Conservation (phyloP, 1,140 invertebrate species). For the Anthonomus grandis region DNA sequence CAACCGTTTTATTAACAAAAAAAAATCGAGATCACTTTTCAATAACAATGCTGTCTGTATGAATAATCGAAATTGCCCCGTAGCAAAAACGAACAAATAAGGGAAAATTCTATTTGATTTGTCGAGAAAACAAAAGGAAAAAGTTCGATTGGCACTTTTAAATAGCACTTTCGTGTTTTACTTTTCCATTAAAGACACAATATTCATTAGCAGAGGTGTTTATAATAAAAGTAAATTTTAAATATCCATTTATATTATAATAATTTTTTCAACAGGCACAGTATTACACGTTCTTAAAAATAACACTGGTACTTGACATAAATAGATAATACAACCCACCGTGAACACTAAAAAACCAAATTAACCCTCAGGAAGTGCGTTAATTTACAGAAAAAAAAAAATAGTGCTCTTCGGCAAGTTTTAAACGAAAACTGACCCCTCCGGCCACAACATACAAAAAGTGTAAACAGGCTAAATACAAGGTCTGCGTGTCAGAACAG, state of each 20-base stretch:
- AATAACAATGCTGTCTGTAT: constrained; percentile 1
- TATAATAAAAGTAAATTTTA: constrained; percentile 17
- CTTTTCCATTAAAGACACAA: neutral
- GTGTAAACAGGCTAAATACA: constrained; percentile 27
- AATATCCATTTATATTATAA: constrained; percentile 14
- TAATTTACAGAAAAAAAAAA: no score
- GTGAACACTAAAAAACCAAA: no score
- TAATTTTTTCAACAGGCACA: constrained; percentile 41
- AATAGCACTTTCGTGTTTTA: constrained; percentile 43
- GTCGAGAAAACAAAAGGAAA: constrained; percentile 5
- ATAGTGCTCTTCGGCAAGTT: neutral
- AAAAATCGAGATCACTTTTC: constrained; percentile 24
- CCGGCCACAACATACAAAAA: constrained; percentile 20
- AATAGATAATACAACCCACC: no score
- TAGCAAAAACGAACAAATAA: constrained; percentile 1
- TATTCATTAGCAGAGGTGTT: constrained; percentile 3
- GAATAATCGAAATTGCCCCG: neutral
- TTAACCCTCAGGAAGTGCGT: no score
- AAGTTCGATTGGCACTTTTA: constrained; percentile 44
- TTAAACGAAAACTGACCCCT: neutral
- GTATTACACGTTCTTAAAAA: constrained; percentile 43
- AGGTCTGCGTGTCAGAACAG: constrained; percentile 27
- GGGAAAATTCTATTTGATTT: constrained; percentile 4
- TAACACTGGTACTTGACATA: constrained; percentile 44
- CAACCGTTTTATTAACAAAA: neutral